Evolutionary conservation across 2,888 invertebrate species (phyloP).

Genomic region (Timema podura): DNA sequence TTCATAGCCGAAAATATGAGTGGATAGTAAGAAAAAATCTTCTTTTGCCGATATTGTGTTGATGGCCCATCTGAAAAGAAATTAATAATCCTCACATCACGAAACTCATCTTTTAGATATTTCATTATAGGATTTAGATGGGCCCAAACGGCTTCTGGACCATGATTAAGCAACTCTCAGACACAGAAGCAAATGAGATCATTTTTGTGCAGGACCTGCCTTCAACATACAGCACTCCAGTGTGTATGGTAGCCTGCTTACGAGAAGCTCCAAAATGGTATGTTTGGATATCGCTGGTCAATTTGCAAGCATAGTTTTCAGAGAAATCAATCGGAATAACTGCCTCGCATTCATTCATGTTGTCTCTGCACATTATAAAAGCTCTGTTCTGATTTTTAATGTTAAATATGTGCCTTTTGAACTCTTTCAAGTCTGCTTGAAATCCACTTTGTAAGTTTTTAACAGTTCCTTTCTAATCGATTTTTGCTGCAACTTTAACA

Average conservation of each 20-base stretch:
- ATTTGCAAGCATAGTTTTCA: constrained; percentile 15
- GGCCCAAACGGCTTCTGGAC: constrained; percentile 18
- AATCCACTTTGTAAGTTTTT: constrained; percentile 15
- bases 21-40: constrained; percentile 15
- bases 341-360: constrained; percentile 1
- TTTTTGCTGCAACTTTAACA: constrained; percentile 6
- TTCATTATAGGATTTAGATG: constrained; percentile 16
- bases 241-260: background rate
- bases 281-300: background rate
- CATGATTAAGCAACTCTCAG: constrained; percentile 4
- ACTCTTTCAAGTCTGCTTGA: background rate
- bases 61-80: constrained; percentile 19
- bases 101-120: constrained; percentile 1
- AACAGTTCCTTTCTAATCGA: background rate
- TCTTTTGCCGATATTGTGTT: constrained; percentile 17
- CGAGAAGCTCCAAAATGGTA: constrained; percentile 14
- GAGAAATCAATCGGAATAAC: constrained; percentile 15
- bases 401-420: constrained; percentile 11
- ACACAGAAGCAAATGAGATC: constrained; percentile 15
- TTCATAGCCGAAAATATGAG: background rate
- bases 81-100: constrained; percentile 8
- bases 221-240: constrained; percentile 4
- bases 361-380: constrained; percentile 7
- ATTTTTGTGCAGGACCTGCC: background rate
- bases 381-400: constrained; percentile 12